A percentile compares a stretch with the other conserved stretches of the same genome.
phyloP scores from a whole-genome alignment of 1,140 invertebrate species.

The Cydia pomonella region DNA sequence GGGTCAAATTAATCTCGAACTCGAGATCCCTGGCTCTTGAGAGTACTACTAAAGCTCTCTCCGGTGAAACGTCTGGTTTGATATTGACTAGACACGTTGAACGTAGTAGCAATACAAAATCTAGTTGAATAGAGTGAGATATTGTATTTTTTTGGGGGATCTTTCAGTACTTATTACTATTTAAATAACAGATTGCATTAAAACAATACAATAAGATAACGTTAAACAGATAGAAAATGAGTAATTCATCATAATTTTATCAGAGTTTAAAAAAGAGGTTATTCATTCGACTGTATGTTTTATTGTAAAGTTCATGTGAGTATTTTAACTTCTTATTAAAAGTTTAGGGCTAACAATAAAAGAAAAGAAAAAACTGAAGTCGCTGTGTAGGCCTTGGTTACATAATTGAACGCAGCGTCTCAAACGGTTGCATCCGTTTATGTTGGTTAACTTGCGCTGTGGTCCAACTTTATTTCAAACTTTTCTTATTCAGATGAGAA shows the following conservation, averaged over 20 bases:
- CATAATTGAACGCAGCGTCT: slow-evolving; percentile 67
- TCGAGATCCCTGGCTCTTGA: slow-evolving; percentile 15
- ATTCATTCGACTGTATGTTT: too few species aligned
- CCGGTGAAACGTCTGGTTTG: slow-evolving; percentile 20
- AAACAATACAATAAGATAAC: too few species aligned
- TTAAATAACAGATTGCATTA: too few species aligned
- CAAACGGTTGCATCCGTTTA: slow-evolving; percentile 72
- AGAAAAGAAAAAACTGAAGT: slow-evolving; percentile 17
- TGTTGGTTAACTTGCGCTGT: slow-evolving; percentile 44
- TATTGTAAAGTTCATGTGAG: too few species aligned
- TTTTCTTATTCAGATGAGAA: slow-evolving; percentile 30
- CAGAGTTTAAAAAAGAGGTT: too few species aligned
- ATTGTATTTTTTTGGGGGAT: too few species aligned
- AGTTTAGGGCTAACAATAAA: neutral
- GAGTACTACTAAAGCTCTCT: slow-evolving; percentile 21
- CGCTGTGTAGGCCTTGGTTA: slow-evolving; percentile 37
- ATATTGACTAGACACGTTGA: slow-evolving; percentile 2
- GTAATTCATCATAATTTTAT: too few species aligned
- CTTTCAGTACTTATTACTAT: too few species aligned
- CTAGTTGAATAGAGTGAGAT: too few species aligned
- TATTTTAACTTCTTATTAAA: slow-evolving; percentile 5
- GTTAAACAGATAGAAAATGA: too few species aligned
- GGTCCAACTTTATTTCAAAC: slow-evolving; percentile 41
- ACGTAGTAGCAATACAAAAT: neutral
- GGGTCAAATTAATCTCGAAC: slow-evolving; percentile 28